Conservation (phyloP, 2,888 invertebrate species). For the Diplolepis rosae region DNA sequence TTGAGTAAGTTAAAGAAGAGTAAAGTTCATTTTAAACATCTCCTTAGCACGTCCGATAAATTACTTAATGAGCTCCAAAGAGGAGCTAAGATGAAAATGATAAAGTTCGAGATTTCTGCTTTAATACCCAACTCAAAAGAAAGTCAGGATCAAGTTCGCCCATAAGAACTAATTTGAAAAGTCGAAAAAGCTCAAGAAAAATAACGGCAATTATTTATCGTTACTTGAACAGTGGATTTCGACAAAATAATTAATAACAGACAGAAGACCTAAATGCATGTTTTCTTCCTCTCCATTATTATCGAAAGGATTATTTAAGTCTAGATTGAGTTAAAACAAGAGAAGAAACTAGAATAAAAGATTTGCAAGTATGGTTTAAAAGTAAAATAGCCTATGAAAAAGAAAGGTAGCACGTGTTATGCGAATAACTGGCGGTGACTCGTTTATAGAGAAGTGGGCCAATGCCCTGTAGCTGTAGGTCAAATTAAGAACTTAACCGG, state of each 20-base stretch:
- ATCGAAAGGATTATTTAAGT: neutral
- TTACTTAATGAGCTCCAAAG: slow-evolving; percentile 12
- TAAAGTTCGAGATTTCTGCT: neutral
- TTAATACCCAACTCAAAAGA: neutral
- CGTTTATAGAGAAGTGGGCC: slow-evolving; percentile 40
- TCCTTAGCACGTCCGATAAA: neutral
- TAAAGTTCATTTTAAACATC: neutral
- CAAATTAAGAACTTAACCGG: neutral
- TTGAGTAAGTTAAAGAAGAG: slow-evolving; percentile 30
- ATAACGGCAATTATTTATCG: too few relatives aligned
- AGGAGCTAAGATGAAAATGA: neutral
- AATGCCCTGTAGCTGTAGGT: slow-evolving; percentile 35
- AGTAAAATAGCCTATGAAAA: slow-evolving; percentile 28
- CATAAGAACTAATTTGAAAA: neutral
- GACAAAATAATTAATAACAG: too few relatives aligned
- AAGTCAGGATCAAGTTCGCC: neutral
- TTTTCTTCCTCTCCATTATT: neutral
- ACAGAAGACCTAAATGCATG: too few relatives aligned
- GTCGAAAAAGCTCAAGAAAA: neutral
- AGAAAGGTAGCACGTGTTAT: slow-evolving; percentile 27
- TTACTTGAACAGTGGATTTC: too few relatives aligned
- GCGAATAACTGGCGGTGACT: slow-evolving; percentile 22
- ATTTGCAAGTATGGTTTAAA: neutral
- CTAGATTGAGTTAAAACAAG: neutral
- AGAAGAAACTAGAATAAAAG: slow-evolving; percentile 15